These are phyloP conservation scores for Stichopus horrens DNA, from an alignment of 53 echinoderm and acorn worm genomes.

Conservation along the genomic window DNA sequence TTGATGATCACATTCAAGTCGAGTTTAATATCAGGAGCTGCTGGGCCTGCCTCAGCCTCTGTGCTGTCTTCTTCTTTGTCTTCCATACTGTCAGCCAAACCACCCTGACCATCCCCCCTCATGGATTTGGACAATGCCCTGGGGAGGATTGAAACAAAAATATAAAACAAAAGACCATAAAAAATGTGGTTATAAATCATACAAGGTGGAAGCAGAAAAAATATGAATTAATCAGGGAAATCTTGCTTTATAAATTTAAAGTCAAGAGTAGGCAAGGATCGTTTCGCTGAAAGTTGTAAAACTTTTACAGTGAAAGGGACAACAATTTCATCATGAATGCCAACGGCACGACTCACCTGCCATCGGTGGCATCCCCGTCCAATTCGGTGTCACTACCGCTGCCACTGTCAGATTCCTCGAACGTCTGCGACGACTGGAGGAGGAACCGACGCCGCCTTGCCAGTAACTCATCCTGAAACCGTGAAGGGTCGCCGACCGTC, in stretches of 20 bases:
- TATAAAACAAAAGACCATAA: too few species aligned
- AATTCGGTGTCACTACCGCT: constrained; percentile 46
- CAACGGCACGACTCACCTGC: constrained; percentile 18
- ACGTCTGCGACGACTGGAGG: constrained; percentile 53
- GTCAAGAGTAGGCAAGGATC: too few species aligned
- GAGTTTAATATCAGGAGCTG: constrained; percentile 79
- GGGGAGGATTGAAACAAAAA: not conserved
- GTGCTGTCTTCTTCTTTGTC: constrained; percentile 28
- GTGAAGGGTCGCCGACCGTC: constrained; percentile 75
- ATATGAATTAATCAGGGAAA: not conserved
- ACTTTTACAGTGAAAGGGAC: too few species aligned
- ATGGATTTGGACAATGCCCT: not conserved
- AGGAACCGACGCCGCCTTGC: constrained; percentile 51
- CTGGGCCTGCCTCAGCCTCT: constrained; percentile 49
- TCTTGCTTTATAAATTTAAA: too few species aligned
- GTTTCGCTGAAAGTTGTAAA: too few species aligned
- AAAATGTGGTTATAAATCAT: too few species aligned
- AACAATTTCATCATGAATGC: too few species aligned
- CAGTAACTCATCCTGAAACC: constrained; percentile 50
- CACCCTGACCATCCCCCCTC: not conserved
- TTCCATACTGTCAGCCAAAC: not conserved
- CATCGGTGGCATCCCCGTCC: constrained; percentile 34
- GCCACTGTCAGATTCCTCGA: constrained; percentile 63
- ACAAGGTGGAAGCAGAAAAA: too few species aligned
- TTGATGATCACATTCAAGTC: constrained; percentile 81